Percentiles rank a stretch among this genome's conserved stretches.
phyloP scores from a whole-genome alignment of 2,113 vertebrate genomes.

The Tachysurus fulvidraco region DNA sequence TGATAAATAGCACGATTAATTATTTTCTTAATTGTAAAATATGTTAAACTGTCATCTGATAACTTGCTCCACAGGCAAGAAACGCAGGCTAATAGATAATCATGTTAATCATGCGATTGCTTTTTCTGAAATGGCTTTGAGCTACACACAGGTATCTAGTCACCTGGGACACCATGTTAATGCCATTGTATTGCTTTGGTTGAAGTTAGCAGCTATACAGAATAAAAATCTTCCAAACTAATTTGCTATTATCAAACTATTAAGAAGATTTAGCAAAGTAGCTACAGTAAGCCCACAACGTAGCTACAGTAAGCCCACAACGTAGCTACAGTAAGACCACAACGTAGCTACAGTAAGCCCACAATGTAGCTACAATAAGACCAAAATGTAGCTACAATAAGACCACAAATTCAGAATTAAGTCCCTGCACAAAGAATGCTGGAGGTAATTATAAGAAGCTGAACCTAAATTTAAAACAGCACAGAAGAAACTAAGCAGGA shows the following conservation, averaged over 20 bases:
- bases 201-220: neutral
- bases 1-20: neutral
- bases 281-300: too few species aligned
- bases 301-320: too few species aligned
- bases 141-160: neutral
- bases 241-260: too few species aligned
- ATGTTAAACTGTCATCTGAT: too few species aligned
- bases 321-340: too few species aligned
- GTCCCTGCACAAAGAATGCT: neutral
- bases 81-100: neutral
- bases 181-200: neutral
- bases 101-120: too few species aligned
- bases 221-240: neutral
- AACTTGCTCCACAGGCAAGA: neutral
- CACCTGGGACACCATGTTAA: neutral
- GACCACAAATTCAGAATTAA: neutral
- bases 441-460: too few species aligned
- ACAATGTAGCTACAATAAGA: too few species aligned
- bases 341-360: too few species aligned
- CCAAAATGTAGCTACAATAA: neutral
- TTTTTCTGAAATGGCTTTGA: neutral
- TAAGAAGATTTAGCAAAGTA: too few species aligned
- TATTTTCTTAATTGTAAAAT: fast-evolving
- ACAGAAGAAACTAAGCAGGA: neutral
- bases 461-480: neutral